A percentile compares a stretch with the other conserved stretches of the same genome.
phyloP scores from a whole-genome alignment of 2,113 vertebrate species.

The Heterotis niloticus region DNA sequence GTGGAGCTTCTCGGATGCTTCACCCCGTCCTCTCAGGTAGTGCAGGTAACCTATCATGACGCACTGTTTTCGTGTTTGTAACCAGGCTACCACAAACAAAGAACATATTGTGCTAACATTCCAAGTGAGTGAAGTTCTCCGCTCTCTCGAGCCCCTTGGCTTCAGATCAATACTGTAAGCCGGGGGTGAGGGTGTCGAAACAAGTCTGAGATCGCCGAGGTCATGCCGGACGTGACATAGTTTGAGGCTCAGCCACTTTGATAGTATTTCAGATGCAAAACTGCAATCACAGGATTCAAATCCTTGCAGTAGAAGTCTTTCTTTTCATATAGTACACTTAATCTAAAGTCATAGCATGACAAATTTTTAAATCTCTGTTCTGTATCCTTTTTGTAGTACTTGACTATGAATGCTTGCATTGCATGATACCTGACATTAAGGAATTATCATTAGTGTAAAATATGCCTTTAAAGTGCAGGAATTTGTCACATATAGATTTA shows the following conservation, averaged over 20 bases:
- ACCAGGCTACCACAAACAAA: background rate
- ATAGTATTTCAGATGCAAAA: background rate
- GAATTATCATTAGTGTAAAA: background rate
- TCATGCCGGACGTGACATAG: background rate
- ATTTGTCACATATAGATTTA: background rate
- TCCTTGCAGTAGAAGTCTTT: background rate
- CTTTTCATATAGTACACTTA: background rate
- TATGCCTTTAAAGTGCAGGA: background rate
- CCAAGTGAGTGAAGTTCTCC: background rate
- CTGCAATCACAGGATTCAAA: background rate
- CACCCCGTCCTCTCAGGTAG: background rate
- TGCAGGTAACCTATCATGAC: background rate
- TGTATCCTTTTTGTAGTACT: too few species aligned
- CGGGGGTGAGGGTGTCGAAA: background rate
- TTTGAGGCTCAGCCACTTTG: background rate
- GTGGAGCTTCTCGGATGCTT: background rate
- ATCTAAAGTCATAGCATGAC: background rate
- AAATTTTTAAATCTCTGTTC: too few species aligned
- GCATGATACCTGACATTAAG: background rate
- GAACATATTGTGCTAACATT: background rate
- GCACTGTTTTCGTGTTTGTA: background rate
- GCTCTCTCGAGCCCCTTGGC: background rate
- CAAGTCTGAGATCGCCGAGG: background rate
- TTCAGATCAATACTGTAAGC: background rate
- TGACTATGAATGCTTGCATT: too few species aligned